Conservation (phyloP, 2,797 vertebrate genomes). For the Cirrhinus mrigala region DNA sequence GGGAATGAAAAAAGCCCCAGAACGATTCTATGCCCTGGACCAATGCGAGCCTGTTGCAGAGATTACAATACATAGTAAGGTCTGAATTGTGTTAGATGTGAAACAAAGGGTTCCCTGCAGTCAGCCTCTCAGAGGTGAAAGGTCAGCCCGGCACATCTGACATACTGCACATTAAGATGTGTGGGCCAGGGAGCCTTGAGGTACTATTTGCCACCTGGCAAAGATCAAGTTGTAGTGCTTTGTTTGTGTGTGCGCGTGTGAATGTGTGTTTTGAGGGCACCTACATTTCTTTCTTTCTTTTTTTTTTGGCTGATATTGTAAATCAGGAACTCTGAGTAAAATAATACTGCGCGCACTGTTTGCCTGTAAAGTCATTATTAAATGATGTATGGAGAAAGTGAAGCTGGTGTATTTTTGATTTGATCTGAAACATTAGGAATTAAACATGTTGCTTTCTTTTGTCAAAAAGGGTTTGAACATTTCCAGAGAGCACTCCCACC, state of each 20-base stretch:
- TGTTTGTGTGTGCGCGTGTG: conserved; percentile 45
- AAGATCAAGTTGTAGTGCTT: conserved; percentile 43
- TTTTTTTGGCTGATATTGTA: background rate
- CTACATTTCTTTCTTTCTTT: background rate
- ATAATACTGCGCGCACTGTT: background rate
- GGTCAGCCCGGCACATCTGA: conserved; percentile 63
- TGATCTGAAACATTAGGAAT: conserved; percentile 61
- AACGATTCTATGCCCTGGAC: conserved; percentile 39
- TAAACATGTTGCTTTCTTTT: conserved; percentile 81
- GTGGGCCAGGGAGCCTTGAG: conserved; percentile 60
- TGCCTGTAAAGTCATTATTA: conserved; percentile 45
- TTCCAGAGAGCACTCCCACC: conserved; percentile 86
- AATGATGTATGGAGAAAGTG: conserved; percentile 53
- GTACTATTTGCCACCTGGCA: conserved; percentile 60
- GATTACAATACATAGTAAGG: conserved; percentile 54
- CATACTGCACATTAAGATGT: conserved; percentile 61
- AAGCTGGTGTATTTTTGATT: conserved; percentile 51
- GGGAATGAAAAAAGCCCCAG: background rate
- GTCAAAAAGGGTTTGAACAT: conserved; percentile 79
- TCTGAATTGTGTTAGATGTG: conserved; percentile 53
- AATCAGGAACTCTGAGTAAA: conserved; percentile 12
- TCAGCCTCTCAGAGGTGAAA: conserved; percentile 53
- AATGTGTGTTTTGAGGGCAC: conserved; percentile 48
- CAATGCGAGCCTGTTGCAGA: conserved; percentile 50
- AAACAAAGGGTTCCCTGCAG: conserved; percentile 60